Evolutionary conservation across 2,113 vertebrate genomes (phyloP), one percentile per base, ranked within the genome.

Genomic region (Notarius quadriscutis): DNA sequence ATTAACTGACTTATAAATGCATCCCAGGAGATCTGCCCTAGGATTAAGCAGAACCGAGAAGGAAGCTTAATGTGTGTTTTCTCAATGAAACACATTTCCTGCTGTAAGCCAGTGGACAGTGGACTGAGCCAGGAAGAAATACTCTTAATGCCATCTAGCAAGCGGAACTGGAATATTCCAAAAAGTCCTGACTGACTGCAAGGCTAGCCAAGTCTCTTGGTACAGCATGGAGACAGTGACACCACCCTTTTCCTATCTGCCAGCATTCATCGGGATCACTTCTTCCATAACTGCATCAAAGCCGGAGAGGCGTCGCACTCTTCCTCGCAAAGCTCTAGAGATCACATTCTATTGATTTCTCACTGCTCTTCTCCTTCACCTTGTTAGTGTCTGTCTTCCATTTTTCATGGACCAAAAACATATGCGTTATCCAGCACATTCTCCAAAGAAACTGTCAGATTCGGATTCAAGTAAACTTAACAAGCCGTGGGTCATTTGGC

Each of bases 101-200:
- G 51, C 55, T 25, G 60, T 50, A 65, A 83, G 71, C 72, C 74
- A 71, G 14, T 51, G 67, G 80, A 86, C 78, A 75, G 79, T 79
- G 81, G 53, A 75, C 50, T 18, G 34, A 82, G 69, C 67, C 84
- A 82, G 77, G 81, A 57, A 71, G 75, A 87, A 75, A 86, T 80
- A 72, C 18, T 55, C 20, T 12, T 78, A 25, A 83, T 89, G 81
- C 60, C 88, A 84, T 80, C 80, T 71, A 84, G n/a, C 25, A 83
- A 84, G 60, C 22, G 72, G 53, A 79, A 84, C 81, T 84, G 88
- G 88, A 87, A 89, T 83, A 89, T 86, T 86, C 53, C 72, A 77
- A 71, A 81, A 79, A 77, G 84, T 60, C 80, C 27, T 14, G 67
- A 81, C 79, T 62, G 87, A 81, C 79, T 53, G 87, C 71, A 86